These are phyloP conservation scores for Calvadosia cruxmelitensis DNA, from an alignment of 30 jellyfish, hydroid and myxozoan genomes.

Conservation along the genomic window DNA sequence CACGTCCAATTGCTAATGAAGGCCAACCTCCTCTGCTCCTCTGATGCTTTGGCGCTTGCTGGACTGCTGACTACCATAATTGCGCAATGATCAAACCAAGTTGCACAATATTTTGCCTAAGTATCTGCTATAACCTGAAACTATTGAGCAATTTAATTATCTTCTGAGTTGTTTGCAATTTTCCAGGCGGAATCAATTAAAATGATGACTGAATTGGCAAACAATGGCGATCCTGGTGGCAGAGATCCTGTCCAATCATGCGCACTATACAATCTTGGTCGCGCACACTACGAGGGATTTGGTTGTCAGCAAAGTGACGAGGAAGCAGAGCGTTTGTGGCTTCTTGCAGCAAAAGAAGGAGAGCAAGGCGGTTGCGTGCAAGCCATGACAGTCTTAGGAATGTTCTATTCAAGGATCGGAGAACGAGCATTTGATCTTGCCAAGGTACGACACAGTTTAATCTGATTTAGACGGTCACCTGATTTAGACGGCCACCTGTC, in stretches of 20 bases:
- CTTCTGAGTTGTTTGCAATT: neutral
- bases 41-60: no score
- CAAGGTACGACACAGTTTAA: slow-evolving; percentile 61
- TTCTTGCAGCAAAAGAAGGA: slow-evolving; percentile 78
- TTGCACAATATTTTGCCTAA: no score
- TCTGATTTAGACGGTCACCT: no score
- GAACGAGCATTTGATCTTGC: slow-evolving; percentile 50
- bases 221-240: slow-evolving; percentile 16
- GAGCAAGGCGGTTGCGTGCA: slow-evolving; percentile 70
- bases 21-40: no score
- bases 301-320: slow-evolving; percentile 72
- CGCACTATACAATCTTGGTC: slow-evolving; percentile 77
- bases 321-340: slow-evolving; percentile 81
- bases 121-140: no score
- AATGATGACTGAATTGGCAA: slow-evolving; percentile 34
- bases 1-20: no score
- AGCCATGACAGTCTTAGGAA: slow-evolving; percentile 77
- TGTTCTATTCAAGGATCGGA: slow-evolving; percentile 85
- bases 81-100: no score
- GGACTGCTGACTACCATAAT: no score
- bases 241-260: no score
- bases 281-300: slow-evolving; percentile 78
- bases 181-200: slow-evolving; percentile 46
- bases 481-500: no score
- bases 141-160: no score